Evolutionary conservation across 2,113 vertebrate species (phyloP), one percentile per base, ranked within the genome.

Genomic region (Athene noctua): DNA sequence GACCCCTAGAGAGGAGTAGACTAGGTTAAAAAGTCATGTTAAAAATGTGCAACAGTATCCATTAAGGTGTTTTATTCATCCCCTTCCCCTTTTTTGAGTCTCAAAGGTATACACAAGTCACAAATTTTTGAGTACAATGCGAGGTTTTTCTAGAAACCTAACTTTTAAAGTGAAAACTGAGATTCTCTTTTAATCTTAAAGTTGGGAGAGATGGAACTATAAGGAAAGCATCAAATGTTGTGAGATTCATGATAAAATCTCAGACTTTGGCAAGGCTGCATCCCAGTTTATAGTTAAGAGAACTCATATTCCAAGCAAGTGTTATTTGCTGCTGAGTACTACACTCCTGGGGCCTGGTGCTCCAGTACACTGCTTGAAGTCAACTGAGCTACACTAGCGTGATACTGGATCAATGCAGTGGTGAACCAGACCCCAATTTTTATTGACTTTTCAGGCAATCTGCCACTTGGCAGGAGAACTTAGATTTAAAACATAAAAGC

Each of bases 401-500:
- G 94, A 96, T 29, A 59, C 79, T 29, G 30, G 82, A 95, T 81
- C 68, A 75, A 66, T 46, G 14, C 70, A 30, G 86, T 14, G 80
- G 22, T 85, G 84, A 96, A 94, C 58, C 94, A 97, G 95, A 93
- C 85, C 86, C 63, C 92, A 83, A 4, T 26, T 94, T 96, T 95
- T 96, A 96, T 94, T 95, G 94, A 81, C 92, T 92, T 90, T 91
- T 87, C 91, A 87, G 95, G 95, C 96, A 97, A 44, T 34, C 52
- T 96, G 95, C 96, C 95, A 96, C 57, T 96, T 97, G 97, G 96
- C 95, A 96, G 47, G 38, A 91, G 92, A 94, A 97, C 94, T 95
- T 94, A 91, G 62, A 70, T 94, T 94, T 83, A 72, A 85, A 94
- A 94, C 84, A 95, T 97, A 87, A 97, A 97, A 97, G 77, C 40